A percentile compares a stretch with the other conserved stretches of the same genome.
Evolutionary conservation across 2,797 vertebrate genomes (phyloP).

Genomic region (Acrocephalus scirpaceus): DNA sequence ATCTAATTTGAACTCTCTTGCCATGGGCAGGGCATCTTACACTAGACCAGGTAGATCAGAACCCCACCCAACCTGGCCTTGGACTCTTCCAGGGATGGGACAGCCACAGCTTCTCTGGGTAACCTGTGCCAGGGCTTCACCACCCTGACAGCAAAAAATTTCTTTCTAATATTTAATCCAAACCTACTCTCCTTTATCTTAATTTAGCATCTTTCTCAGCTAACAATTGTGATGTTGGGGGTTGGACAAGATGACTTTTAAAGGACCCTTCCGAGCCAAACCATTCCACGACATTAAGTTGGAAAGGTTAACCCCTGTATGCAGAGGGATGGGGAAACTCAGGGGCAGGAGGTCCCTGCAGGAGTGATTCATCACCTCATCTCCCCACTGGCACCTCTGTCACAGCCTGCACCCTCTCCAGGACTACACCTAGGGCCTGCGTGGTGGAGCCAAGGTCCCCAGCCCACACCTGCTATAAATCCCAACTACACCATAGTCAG

Average conservation of each 20-base stretch:
- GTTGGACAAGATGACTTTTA: not conserved
- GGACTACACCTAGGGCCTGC: no score
- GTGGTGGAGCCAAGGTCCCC: not conserved
- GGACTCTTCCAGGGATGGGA: not conserved
- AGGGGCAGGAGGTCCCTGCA: not conserved
- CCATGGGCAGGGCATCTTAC: not conserved
- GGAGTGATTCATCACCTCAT: not conserved
- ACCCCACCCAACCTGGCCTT: not conserved
- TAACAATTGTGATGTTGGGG: not conserved
- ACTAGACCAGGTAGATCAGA: not conserved
- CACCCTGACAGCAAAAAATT: not conserved
- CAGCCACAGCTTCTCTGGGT: not conserved
- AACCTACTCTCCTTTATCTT: not conserved
- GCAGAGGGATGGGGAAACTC: not conserved
- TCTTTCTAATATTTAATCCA: not conserved
- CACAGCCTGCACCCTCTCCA: not conserved
- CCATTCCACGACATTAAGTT: not conserved
- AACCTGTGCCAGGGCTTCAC: not conserved
- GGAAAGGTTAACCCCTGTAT: not conserved
- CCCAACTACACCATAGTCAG: accelerated
- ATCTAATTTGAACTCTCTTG: no score
- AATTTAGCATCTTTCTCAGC: not conserved
- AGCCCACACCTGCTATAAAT: not conserved
- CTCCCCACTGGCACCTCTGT: no score
- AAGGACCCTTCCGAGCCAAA: not conserved